Evolutionary conservation across 1,140 invertebrate genomes (phyloP).

Genomic region (Eufriesea mexicana): DNA sequence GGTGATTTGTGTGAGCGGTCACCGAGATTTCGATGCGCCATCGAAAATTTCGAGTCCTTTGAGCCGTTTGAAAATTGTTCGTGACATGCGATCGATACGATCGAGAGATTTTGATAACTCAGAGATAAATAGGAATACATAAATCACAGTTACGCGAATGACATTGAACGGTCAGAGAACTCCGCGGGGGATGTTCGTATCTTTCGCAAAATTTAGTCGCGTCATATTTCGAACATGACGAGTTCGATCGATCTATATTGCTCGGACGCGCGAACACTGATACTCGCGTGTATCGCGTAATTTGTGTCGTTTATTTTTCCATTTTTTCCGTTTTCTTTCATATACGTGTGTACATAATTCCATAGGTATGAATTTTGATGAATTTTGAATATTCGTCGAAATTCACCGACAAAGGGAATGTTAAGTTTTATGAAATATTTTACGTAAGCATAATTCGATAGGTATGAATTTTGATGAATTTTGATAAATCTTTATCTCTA

Average conservation of each 20-base stretch:
- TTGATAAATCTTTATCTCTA: constrained; percentile 7
- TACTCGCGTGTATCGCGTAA: neutral
- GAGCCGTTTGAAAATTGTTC: too few species aligned
- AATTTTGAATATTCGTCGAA: too few species aligned
- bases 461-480: constrained; percentile 2
- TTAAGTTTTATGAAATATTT: too few species aligned
- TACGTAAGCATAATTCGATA: neutral
- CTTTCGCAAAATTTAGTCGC: neutral
- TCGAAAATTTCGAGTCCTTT: neutral
- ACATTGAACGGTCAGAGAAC: neutral
- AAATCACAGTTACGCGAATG: constrained; percentile 27
- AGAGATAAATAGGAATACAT: constrained; percentile 29
- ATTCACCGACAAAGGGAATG: too few species aligned
- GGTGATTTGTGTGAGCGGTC: neutral
- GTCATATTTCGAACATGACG: neutral
- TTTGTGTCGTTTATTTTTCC: neutral
- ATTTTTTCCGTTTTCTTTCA: neutral
- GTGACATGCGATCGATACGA: constrained; percentile 21
- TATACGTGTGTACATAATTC: too few species aligned
- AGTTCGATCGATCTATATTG: neutral
- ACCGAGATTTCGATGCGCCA: neutral
- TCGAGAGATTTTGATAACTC: neutral
- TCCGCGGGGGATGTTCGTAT: neutral
- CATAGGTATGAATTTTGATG: too few species aligned
- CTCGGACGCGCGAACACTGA: neutral